Percentiles rank a stretch among this genome's conserved stretches.
These are phyloP conservation scores for Mesopsocus fuscifrons DNA, from an alignment of 2,888 invertebrate genomes.

Conservation along the genomic window DNA sequence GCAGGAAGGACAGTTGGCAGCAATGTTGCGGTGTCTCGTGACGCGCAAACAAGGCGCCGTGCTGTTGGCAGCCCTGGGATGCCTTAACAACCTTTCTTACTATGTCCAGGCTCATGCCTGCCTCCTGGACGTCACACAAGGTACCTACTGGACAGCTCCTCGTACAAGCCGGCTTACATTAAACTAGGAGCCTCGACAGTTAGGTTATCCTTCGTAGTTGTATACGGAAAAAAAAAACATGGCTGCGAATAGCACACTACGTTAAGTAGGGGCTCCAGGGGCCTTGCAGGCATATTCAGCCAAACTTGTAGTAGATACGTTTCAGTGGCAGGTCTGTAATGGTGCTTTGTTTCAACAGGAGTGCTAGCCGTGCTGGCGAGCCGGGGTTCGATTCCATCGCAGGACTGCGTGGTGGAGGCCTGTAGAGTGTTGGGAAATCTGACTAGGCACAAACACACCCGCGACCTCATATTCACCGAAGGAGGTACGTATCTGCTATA, in stretches of 20 bases:
- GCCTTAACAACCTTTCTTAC: conserved; percentile 70
- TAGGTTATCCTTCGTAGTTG: not conserved
- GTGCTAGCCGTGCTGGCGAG: no score
- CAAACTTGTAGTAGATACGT: not conserved
- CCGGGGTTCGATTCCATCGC: conserved; percentile 20
- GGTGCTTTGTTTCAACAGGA: no score
- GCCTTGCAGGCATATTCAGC: no score
- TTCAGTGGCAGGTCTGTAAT: not conserved
- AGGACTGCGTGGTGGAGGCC: conserved; percentile 43
- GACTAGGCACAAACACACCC: conserved; percentile 44
- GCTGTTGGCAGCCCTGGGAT: conserved; percentile 54
- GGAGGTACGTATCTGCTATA: conserved; percentile 30
- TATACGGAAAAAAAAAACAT: not conserved
- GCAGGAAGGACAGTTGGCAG: conserved; percentile 16
- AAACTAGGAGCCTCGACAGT: no score
- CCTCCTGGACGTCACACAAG: not conserved
- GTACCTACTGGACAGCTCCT: not conserved
- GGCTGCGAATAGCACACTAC: no score
- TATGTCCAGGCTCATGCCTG: conserved; percentile 31
- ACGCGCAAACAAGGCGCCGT: conserved; percentile 25
- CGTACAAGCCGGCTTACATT: no score
- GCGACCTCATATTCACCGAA: conserved; percentile 43
- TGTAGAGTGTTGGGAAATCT: conserved; percentile 68
- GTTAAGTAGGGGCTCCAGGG: no score
- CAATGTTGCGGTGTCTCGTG: conserved; percentile 24